Percentiles rank a stretch among this genome's conserved stretches.
Evolutionary conservation across 2,888 invertebrate species (phyloP).

Genomic region (Gastrophysa polygoni): DNA sequence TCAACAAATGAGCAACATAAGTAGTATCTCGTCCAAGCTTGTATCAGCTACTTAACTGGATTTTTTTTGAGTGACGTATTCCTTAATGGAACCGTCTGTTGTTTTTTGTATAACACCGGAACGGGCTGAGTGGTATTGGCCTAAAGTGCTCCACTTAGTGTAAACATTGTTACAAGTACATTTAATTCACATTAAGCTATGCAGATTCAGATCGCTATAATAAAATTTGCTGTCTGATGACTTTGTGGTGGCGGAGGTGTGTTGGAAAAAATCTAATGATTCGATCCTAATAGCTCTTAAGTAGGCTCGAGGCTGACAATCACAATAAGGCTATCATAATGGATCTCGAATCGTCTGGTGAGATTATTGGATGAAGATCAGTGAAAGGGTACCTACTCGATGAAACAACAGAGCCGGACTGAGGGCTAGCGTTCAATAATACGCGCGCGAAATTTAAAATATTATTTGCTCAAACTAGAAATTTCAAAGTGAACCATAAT

Average conservation of each 20-base stretch:
- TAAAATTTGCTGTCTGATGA: conserved; percentile 19
- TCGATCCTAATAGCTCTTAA: background rate
- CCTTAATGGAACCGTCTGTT: conserved; percentile 40
- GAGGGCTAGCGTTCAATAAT: no score
- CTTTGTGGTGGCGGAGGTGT: conserved; percentile 4
- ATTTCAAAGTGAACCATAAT: no score
- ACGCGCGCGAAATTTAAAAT: no score
- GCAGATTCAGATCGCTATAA: conserved; percentile 38
- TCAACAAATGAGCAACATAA: no score
- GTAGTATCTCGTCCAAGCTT: background rate
- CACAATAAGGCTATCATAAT: background rate
- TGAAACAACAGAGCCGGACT: no score
- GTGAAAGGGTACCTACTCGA: background rate
- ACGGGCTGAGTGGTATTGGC: conserved; percentile 38
- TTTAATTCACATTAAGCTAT: conserved; percentile 36
- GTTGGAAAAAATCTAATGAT: background rate
- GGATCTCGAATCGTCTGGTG: background rate
- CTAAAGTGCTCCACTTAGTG: conserved; percentile 40
- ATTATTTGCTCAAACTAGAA: no score
- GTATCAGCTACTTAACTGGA: background rate
- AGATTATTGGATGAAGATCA: background rate
- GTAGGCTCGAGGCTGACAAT: background rate
- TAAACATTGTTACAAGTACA: conserved; percentile 40
- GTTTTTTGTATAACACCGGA: conserved; percentile 38
- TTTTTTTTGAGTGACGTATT: background rate